Percentiles rank a stretch among this genome's conserved stretches.
phyloP scores from a whole-genome alignment of 92 coral and sea anemone species.

The Zoanthus sociatus region DNA sequence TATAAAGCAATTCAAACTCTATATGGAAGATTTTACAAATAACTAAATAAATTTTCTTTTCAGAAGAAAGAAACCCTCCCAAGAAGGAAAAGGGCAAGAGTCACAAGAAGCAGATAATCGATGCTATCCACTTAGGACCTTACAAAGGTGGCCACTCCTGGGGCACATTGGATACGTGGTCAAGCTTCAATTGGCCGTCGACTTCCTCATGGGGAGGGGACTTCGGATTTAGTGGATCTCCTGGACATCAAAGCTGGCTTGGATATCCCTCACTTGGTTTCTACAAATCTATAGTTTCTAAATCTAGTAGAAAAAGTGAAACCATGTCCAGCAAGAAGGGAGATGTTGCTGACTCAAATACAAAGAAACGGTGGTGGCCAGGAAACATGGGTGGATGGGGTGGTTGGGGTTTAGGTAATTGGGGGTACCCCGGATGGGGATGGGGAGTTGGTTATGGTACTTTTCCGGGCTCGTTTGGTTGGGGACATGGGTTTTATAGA shows the following conservation, averaged over 20 bases:
- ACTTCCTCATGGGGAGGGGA: constrained; percentile 51
- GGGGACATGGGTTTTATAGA: constrained; percentile 54
- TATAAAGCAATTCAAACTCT: too few relatives aligned
- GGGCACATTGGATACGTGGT: constrained; percentile 85
- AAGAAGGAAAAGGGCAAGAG: constrained; percentile 40
- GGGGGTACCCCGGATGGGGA: constrained; percentile 91
- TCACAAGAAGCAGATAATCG: constrained; percentile 91
- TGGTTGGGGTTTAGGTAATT: constrained; percentile 84
- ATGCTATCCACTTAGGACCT: constrained; percentile 93
- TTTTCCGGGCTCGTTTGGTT: constrained; percentile 17
- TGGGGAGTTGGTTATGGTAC: constrained; percentile 62
- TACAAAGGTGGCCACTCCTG: constrained; percentile 87
- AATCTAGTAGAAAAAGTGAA: neutral
- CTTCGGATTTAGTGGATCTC: constrained; percentile 2
- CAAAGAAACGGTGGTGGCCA: constrained; percentile 46
- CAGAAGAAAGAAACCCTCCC: constrained; percentile 13
- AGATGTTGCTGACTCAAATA: constrained; percentile 17
- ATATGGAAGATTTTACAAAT: neutral
- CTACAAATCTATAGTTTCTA: constrained; percentile 69
- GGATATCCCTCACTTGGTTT: constrained; percentile 77
- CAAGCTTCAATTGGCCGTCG: constrained; percentile 68
- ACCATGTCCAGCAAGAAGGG: constrained; percentile 23
- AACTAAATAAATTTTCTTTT: neutral
- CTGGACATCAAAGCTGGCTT: constrained; percentile 61
- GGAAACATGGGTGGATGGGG: constrained; percentile 96